Conservation (phyloP, 2,113 vertebrate species). For the Strix uralensis region DNA sequence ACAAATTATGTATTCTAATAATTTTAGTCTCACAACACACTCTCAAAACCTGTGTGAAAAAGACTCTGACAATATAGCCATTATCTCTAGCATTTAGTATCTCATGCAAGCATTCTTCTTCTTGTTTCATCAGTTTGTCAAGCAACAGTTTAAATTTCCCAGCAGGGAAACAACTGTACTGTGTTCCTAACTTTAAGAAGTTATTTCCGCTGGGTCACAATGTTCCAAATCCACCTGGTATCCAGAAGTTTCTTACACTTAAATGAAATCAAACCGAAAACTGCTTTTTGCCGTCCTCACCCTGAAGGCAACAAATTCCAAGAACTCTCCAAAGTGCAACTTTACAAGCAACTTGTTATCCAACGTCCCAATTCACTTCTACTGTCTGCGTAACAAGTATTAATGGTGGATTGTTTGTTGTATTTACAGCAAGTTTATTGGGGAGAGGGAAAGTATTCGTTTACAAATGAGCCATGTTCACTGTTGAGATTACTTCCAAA, state of each 20-base stretch:
- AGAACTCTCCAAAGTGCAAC: background rate
- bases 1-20: background rate
- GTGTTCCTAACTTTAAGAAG: background rate
- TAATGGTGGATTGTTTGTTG: slow-evolving; percentile 12
- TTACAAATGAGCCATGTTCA: slow-evolving; percentile 61
- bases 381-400: slow-evolving; percentile 9
- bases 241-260: background rate
- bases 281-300: background rate
- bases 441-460: slow-evolving; percentile 28
- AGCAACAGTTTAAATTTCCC: background rate
- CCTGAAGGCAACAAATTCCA: background rate
- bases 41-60: background rate
- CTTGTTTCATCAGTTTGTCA: background rate
- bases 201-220: background rate
- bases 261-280: background rate
- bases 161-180: background rate
- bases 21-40: background rate
- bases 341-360: background rate
- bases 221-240: background rate
- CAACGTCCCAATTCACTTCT: background rate
- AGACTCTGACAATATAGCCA: background rate
- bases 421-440: slow-evolving; percentile 66
- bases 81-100: background rate
- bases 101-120: background rate
- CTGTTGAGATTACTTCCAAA: slow-evolving; percentile 51